Evolutionary conservation across 1,140 invertebrate species (phyloP), one percentile per base, ranked within the genome.

Genomic region (Bombus superbus): DNA sequence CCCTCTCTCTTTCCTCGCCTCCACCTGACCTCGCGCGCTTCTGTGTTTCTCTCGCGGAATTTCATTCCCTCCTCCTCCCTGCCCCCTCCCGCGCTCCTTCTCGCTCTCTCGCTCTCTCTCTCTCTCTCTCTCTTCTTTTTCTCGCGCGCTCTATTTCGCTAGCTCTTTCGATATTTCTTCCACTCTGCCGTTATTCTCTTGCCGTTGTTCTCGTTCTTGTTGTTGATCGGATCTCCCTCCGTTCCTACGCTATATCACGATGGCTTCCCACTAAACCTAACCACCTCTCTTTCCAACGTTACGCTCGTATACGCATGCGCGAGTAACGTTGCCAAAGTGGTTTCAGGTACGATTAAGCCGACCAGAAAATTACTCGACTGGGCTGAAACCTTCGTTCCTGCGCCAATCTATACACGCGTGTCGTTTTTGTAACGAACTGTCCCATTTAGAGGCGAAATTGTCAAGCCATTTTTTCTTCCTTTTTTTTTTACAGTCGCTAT

Each of bases 311-410:
- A 75, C 69, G 57, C 57, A 66, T 75, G 72, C 66, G 80, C 81
- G 81, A 44, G 57, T 35, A 32, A 75, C 57, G 38, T 40, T 73
- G 28, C 40, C 72, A 47, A 72, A 35, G 47, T 40, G 74, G 74
- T 68, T 62, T 35, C 38, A 57, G 74, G 40, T 53, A 68, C 82
- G 82, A 83, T 77, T 83, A 83, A 83, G 82, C 82, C 74, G 82
- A 83, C 62, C 82, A 83, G 82, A 83, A 83, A 83, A 83, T 83
- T 83, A 83, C 82, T 78, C 47, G 73, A 76, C 44, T 35, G 32
- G 38, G 38, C 22, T 77, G 59, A 83, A 83, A 66, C 81, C 72
- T 82, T 82, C 69, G 79, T 53, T 57, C 69, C 25, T 35, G n/a
- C 42, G 32, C 42, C 81, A 75, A 74, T 82, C 81, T 66, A 75